These are phyloP conservation scores for Montipora foliosa DNA, from an alignment of 64 coral and sea anemone genomes.

Conservation along the genomic window DNA sequence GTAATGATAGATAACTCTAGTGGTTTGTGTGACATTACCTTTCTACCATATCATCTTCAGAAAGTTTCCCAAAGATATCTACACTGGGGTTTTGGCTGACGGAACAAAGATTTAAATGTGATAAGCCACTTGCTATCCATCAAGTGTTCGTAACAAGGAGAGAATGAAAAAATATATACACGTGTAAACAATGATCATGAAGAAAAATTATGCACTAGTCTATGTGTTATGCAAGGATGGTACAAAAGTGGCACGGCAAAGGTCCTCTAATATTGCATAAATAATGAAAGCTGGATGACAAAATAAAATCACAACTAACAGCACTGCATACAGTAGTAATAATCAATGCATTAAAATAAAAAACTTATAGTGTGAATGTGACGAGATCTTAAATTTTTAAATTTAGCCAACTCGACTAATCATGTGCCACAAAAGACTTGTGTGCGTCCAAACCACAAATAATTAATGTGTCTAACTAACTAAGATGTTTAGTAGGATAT, in stretches of 20 bases:
- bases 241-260: too few relatives aligned
- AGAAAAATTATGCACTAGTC: background rate
- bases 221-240: too few relatives aligned
- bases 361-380: background rate
- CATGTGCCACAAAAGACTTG: background rate
- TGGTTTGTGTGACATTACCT: conserved; percentile 6
- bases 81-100: background rate
- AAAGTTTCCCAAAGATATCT: conserved; percentile 1
- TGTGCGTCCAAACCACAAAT: background rate
- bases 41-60: conserved; percentile 10
- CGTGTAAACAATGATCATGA: background rate
- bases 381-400: background rate
- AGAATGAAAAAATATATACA: background rate
- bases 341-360: too few relatives aligned
- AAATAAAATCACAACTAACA: too few relatives aligned
- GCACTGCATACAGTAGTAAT: too few relatives aligned
- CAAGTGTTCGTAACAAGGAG: background rate
- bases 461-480: background rate
- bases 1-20: conserved; percentile 30
- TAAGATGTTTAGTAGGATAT: background rate
- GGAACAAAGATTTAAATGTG: background rate
- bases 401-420: background rate
- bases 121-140: background rate
- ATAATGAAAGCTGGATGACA: too few relatives aligned
- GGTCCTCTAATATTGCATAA: too few relatives aligned